Evolutionary conservation across 1,140 invertebrate genomes (phyloP).

Genomic region (Drosophila funebris): DNA sequence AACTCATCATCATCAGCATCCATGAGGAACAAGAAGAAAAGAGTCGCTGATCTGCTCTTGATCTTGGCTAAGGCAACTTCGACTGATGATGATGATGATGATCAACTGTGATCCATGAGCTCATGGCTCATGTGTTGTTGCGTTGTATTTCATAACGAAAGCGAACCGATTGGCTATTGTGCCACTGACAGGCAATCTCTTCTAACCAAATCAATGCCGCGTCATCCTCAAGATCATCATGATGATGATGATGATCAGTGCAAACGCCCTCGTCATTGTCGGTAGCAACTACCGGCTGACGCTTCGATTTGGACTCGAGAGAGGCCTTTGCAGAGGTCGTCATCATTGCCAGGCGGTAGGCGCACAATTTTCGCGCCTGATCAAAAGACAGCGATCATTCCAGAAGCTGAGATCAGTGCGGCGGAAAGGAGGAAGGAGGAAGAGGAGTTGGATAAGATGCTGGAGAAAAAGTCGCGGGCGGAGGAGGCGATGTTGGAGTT

Average conservation of each 20-base stretch:
- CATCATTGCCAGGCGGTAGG: slow-evolving; percentile 31
- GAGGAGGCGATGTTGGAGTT: slow-evolving; percentile 28
- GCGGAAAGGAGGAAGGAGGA: too few relatives aligned
- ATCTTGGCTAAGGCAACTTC: too few relatives aligned
- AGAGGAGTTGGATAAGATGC: slow-evolving; percentile 39
- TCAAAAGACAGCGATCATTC: slow-evolving; percentile 65
- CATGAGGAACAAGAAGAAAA: too few relatives aligned
- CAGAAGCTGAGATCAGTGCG: slow-evolving; percentile 2
- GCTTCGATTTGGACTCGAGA: slow-evolving; percentile 7
- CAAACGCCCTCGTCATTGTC: slow-evolving; percentile 63
- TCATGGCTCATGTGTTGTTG: slow-evolving; percentile 5
- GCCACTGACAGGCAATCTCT: slow-evolving; percentile 24
- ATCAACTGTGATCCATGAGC: slow-evolving; percentile 17
- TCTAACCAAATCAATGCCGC: slow-evolving; percentile 26
- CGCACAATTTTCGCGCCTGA: slow-evolving; percentile 77
- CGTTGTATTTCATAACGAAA: slow-evolving; percentile 41
- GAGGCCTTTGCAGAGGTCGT: slow-evolving; percentile 20
- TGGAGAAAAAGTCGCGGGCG: background rate
- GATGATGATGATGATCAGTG: slow-evolving; percentile 9
- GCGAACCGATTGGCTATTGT: slow-evolving; percentile 65
- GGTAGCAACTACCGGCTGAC: slow-evolving; percentile 73
- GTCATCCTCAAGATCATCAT: slow-evolving; percentile 13
- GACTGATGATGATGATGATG: background rate
- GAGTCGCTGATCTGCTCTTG: slow-evolving; percentile 44
- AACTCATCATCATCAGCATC: slow-evolving; percentile 63